Percentiles rank a stretch among this genome's conserved stretches.
Conservation (phyloP, 2,888 invertebrate species). For the Strigamia transsilvanica region DNA sequence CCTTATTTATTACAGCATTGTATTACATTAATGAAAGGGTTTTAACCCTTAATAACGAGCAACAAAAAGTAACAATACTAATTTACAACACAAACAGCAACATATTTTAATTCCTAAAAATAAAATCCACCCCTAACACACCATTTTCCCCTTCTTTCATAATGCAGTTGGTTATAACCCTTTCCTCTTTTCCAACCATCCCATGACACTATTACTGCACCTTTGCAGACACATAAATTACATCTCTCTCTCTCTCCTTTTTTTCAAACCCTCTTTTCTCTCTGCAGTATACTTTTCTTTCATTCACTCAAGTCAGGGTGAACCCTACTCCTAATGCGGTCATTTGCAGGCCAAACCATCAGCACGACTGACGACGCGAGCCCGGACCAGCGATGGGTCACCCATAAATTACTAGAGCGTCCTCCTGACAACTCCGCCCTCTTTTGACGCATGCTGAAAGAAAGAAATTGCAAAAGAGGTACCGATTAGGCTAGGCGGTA, state of each 20-base stretch:
- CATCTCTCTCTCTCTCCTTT: not conserved
- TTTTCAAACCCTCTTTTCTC: slow-evolving; percentile 17
- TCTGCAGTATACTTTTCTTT: slow-evolving; percentile 29
- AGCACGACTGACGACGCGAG: slow-evolving; percentile 16
- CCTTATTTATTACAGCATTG: slow-evolving; percentile 16
- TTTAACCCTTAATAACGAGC: slow-evolving; percentile 24
- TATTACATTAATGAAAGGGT: slow-evolving; percentile 30
- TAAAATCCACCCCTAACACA: slow-evolving; percentile 4
- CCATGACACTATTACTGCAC: slow-evolving; percentile 30
- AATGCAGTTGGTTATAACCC: slow-evolving; percentile 18
- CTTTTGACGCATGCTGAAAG: not conserved
- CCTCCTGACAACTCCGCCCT: slow-evolving; percentile 26
- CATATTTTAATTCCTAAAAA: slow-evolving; percentile 15
- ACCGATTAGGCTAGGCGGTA: not conserved
- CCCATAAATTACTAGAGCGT: slow-evolving; percentile 11
- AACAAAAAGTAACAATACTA: slow-evolving; percentile 11
- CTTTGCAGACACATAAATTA: slow-evolving; percentile 30
- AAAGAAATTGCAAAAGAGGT: not conserved
- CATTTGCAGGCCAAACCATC: slow-evolving; percentile 30
- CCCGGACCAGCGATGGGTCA: slow-evolving; percentile 30
- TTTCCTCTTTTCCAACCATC: slow-evolving; percentile 26
- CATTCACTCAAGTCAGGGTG: slow-evolving; percentile 30
- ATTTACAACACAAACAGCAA: slow-evolving; percentile 1
- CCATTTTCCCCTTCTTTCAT: not conserved
- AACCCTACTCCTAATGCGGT: slow-evolving; percentile 30